A percentile compares a stretch with the other conserved stretches of the same genome.
These are phyloP conservation scores for Siniperca scherzeri DNA, from an alignment of 2,797 vertebrate species.

Conservation along the genomic window DNA sequence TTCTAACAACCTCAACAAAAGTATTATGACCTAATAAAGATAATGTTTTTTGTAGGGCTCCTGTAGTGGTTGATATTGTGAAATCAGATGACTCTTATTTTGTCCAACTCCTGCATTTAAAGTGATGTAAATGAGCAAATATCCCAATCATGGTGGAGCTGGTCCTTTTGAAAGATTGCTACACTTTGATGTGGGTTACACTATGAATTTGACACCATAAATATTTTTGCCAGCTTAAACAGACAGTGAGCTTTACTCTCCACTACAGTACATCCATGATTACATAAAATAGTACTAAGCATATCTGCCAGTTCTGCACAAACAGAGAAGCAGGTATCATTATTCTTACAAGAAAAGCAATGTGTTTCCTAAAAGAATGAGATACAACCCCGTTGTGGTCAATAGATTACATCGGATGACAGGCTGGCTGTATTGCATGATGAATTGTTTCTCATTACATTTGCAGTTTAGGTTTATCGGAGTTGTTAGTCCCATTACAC, in stretches of 20 bases:
- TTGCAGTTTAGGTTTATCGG: slow-evolving; percentile 62
- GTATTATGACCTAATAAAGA: background rate
- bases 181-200: slow-evolving; percentile 1
- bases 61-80: background rate
- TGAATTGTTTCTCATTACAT: slow-evolving; percentile 74
- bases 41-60: background rate
- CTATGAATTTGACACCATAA: slow-evolving; percentile 28
- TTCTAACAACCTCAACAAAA: background rate
- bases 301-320: slow-evolving; percentile 35
- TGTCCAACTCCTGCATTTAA: background rate
- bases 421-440: slow-evolving; percentile 55
- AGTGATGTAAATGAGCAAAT: slow-evolving; percentile 33
- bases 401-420: slow-evolving; percentile 54
- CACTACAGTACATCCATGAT: slow-evolving; percentile 29
- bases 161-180: slow-evolving; percentile 21
- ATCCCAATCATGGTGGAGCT: background rate
- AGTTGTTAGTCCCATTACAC: slow-evolving; percentile 62
- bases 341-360: slow-evolving; percentile 54
- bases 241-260: background rate
- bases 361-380: slow-evolving; percentile 50
- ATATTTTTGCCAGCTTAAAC: slow-evolving; percentile 25
- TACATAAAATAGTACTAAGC: slow-evolving; percentile 26
- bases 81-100: background rate
- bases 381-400: slow-evolving; percentile 52
- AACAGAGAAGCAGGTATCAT: slow-evolving; percentile 43